Base-by-base conservation (phyloP, 1,140 invertebrate species). In the Pectinophora gossypiella region DNA sequence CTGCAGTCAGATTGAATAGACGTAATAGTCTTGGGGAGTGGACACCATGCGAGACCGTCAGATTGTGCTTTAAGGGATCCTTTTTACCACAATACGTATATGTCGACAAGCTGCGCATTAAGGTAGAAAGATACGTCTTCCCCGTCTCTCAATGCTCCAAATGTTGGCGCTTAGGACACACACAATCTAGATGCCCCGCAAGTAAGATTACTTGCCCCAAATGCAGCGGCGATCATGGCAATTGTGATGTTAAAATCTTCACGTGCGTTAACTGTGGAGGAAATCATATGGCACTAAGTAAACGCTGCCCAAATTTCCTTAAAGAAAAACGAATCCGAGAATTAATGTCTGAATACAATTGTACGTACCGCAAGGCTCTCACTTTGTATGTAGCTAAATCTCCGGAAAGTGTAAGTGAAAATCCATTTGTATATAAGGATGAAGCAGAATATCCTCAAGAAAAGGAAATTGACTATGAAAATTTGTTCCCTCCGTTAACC, bases 151-250 rank as follows among this genome's bases (percentile, higher is more conserved):
- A 48, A 36, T 48, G 47, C 36, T 35, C 23, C n/a, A 15, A 13
- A 15, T 48, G 47, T 19, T 48, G 47, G 47, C 3, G 15, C 2
- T 48, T 48, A 10, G 27, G 27, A 3, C 49, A 51, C 19, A 18
- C 21, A 27, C 12, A 16, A 13, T 42, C 23, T 4, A 12, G 27
- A 3, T 51, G 49, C 18, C 49, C 49, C 18, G 13, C 27, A 1
- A 22, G 23, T 4, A 51, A 43, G 22, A 21, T 21, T 13, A 42
- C 21, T 21, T 51, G 49, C 23, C 49, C 49, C 12, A 50, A 50
- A 50, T 50, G 48, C 22, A 18, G 15, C 12, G 19, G 13, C 13
- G 21, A 42, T 19, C 48, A 50, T 22, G 35, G 6, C 1, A 50
- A 50, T 12, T 50, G 48, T 42, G 38, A 40, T 18, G 9, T 22